These are phyloP conservation scores for Malacosoma neustria DNA, from an alignment of 2,888 invertebrate genomes.

Conservation along the genomic window DNA sequence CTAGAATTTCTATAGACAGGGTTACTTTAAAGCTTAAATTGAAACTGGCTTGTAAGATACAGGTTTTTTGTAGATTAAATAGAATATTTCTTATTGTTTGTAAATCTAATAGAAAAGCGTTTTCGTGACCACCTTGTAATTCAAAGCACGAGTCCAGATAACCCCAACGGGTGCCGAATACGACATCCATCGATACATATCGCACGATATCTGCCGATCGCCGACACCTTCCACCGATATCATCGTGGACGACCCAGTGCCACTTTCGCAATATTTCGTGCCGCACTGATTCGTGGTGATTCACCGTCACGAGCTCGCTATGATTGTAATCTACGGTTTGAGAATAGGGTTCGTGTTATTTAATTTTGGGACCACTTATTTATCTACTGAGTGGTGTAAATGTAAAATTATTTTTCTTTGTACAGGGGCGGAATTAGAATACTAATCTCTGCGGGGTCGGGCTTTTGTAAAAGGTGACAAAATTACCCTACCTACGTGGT, in stretches of 20 bases:
- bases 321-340: not conserved
- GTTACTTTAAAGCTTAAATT: too few relatives aligned
- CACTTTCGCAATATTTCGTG: not conserved
- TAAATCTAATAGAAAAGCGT: not conserved
- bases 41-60: too few relatives aligned
- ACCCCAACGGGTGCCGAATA: conserved; percentile 9
- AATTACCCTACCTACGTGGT: too few relatives aligned
- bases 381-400: too few relatives aligned
- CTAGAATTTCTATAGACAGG: too few relatives aligned
- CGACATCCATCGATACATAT: conserved; percentile 13
- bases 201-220: conserved; percentile 6
- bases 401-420: too few relatives aligned
- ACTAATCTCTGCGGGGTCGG: too few relatives aligned
- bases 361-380: not conserved
- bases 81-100: too few relatives aligned
- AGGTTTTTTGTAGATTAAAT: too few relatives aligned
- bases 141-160: not conserved
- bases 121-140: not conserved
- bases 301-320: not conserved
- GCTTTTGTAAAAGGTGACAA: too few relatives aligned
- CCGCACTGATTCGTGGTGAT: not conserved
- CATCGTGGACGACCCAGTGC: not conserved
- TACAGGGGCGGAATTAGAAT: too few relatives aligned
- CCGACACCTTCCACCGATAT: not conserved
- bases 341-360: not conserved